These are phyloP conservation scores for Hypomecis punctinalis DNA, from an alignment of 2,888 invertebrate genomes.

Conservation along the genomic window DNA sequence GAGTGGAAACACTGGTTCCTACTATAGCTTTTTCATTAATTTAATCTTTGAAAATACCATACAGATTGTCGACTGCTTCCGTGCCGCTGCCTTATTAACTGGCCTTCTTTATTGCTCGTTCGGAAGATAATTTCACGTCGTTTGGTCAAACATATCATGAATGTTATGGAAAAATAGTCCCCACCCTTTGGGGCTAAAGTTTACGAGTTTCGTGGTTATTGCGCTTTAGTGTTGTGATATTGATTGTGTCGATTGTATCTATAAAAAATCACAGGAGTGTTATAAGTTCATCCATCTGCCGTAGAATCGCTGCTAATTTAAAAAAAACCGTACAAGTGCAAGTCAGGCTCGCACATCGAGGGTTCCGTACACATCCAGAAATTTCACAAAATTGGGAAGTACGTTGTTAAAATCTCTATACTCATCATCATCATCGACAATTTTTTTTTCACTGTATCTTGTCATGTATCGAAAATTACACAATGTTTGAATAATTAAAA, in stretches of 20 bases:
- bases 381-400: no score
- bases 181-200: conserved; percentile 21
- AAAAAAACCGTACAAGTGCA: no score
- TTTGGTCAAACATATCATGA: conserved; percentile 47
- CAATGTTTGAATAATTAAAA: no score
- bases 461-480: no score
- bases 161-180: conserved; percentile 35
- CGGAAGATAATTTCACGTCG: conserved; percentile 53
- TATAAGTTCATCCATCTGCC: no score
- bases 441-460: no score
- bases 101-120: conserved; percentile 56
- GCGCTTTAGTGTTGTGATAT: not conserved
- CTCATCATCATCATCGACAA: no score
- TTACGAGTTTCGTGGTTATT: conserved; percentile 14
- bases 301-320: no score
- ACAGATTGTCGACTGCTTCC: conserved; percentile 39
- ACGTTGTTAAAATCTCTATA: no score
- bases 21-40: not conserved
- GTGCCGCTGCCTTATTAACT: conserved; percentile 64
- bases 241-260: not conserved
- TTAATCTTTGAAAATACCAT: conserved; percentile 35
- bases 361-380: no score
- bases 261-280: not conserved
- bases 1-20: no score
- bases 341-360: no score